A percentile compares a stretch with the other conserved stretches of the same genome.
These are phyloP conservation scores for Propsilocerus akamusi DNA, from an alignment of 1,140 invertebrate genomes.

Conservation along the genomic window DNA sequence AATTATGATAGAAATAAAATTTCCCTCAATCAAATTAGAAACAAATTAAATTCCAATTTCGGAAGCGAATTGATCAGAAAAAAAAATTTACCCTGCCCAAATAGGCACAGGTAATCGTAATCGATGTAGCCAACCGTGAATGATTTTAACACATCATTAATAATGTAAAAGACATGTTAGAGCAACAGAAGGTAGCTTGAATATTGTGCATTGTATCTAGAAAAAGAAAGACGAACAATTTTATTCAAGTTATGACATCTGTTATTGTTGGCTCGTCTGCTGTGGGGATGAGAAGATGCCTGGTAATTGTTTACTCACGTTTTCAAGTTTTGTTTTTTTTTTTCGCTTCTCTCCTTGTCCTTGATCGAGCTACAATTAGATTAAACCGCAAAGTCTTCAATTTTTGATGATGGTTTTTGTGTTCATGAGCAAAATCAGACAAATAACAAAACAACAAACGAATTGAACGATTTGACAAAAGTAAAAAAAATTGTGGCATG, in stretches of 20 bases:
- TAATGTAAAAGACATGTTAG: neutral
- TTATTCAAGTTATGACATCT: neutral
- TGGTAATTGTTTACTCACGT: neutral
- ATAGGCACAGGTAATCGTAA: neutral
- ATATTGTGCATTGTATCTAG: neutral
- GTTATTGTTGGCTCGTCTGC: neutral
- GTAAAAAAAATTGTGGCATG: neutral
- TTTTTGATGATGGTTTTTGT: neutral
- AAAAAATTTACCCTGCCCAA: neutral
- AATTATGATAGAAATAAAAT: neutral
- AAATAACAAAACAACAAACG: neutral
- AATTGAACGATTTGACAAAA: neutral
- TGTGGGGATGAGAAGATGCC: neutral
- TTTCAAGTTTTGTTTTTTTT: neutral
- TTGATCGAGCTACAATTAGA: neutral
- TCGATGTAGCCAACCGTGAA: neutral
- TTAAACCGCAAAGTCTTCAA: neutral
- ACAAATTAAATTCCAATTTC: neutral
- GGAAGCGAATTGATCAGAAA: neutral
- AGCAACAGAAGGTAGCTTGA: neutral
- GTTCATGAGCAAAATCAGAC: neutral
- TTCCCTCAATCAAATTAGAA: neutral
- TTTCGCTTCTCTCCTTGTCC: neutral
- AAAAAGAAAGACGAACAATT: neutral
- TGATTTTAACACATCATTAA: conserved; percentile 2